Evolutionary conservation across 2,113 vertebrate genomes (phyloP).

Genomic region (Xiphorhynchus elegans): DNA sequence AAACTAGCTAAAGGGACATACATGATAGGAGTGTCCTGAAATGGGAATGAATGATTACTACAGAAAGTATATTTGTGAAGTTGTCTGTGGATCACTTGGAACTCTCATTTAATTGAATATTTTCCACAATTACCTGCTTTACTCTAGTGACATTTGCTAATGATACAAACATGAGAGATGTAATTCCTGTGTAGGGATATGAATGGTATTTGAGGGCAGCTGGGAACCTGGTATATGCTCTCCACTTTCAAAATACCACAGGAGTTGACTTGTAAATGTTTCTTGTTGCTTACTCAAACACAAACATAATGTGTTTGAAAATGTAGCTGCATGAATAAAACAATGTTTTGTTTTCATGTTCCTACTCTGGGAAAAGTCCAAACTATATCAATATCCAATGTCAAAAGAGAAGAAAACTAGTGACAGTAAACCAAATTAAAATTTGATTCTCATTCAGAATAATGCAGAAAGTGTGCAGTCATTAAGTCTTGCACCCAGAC

Average conservation of each 20-base stretch:
- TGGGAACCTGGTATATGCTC: background rate
- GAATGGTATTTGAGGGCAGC: background rate
- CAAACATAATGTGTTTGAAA: background rate
- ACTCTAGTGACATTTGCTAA: background rate
- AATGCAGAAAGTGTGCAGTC: background rate
- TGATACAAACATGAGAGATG: background rate
- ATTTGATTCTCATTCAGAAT: background rate
- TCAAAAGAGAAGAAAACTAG: background rate
- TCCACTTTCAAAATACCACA: background rate
- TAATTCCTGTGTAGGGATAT: background rate
- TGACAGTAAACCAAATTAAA: background rate
- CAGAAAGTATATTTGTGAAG: background rate
- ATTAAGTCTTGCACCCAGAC: background rate
- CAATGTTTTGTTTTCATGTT: background rate
- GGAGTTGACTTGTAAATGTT: background rate
- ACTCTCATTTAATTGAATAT: background rate
- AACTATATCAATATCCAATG: background rate
- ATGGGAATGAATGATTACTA: background rate
- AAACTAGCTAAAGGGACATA: background rate
- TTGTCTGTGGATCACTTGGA: background rate
- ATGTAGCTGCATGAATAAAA: background rate
- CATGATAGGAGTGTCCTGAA: background rate
- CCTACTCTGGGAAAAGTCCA: background rate
- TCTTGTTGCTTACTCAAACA: background rate
- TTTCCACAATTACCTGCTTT: background rate